Evolutionary conservation across 2,797 vertebrate genomes (phyloP).

Genomic region (Pyrocephalus nanus): DNA sequence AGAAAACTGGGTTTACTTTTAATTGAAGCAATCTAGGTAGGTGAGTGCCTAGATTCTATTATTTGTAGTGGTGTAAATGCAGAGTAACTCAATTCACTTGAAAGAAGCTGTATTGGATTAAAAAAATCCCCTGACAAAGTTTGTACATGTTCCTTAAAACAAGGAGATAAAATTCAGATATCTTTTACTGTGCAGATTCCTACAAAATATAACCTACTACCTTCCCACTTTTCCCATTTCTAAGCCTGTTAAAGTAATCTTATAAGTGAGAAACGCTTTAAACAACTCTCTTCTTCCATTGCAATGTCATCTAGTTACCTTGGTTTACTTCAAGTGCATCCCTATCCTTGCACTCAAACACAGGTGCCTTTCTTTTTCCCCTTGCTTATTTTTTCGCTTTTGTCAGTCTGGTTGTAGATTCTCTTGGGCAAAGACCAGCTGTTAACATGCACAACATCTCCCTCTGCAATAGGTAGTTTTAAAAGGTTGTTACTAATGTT

Average conservation of each 20-base stretch:
- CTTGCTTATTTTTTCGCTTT: constrained; percentile 36
- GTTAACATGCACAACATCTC: constrained; percentile 80
- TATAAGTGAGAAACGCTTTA: not conserved
- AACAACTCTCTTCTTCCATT: constrained; percentile 34
- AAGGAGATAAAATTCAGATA: not conserved
- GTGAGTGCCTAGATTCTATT: not conserved
- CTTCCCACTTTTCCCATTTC: not conserved
- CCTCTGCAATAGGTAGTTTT: constrained; percentile 81
- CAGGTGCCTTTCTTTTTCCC: not conserved
- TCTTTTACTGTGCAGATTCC: not conserved
- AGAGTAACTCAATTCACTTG: not conserved
- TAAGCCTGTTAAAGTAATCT: constrained; percentile 14
- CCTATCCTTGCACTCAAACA: constrained; percentile 61
- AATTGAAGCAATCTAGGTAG: not conserved
- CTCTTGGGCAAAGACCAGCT: constrained; percentile 68
- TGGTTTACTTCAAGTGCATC: constrained; percentile 60
- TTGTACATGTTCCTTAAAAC: not conserved
- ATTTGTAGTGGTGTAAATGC: not conserved
- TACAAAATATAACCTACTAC: not conserved
- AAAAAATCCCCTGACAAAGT: not conserved
- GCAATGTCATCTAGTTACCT: constrained; percentile 46
- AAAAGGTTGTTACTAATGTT: constrained; percentile 82
- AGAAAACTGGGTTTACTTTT: not conserved
- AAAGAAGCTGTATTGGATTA: not conserved
- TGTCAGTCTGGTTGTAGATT: constrained; percentile 57